Base-by-base conservation (phyloP, 2,888 invertebrate genomes). In the Lobophora halterata region DNA sequence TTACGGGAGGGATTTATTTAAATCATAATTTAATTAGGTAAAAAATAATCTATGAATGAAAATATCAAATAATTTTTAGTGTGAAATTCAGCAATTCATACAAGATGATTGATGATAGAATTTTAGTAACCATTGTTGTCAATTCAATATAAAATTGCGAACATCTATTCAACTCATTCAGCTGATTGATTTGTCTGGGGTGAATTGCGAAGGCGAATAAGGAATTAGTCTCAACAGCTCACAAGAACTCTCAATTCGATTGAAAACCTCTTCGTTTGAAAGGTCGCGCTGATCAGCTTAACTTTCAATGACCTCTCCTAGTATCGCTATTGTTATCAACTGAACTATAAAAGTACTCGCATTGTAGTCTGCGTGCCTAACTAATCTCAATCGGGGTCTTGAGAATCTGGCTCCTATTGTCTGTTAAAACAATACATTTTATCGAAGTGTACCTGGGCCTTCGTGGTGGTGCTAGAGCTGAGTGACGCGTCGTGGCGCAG, bases 301-400 rank as follows among this genome's bases (percentile, higher is more conserved):
- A 38, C 39, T 47, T 37, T 34, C 25, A 47, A 32, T 37, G 40
- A 34, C 37, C 42, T 39, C 30, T 38, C 13, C 36, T 35, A 37
- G 26, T 41, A 49, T 49, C 41, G 34, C 41, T 12, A 48, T 47
- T 46, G 44, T 52, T 49, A 49, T 48, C 44, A 41, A 33, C 33
- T 26, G 23, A 40, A 36, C 44, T 35, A 33, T 34, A 16, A 18
- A 44, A 19, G 38, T 21, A 33, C 21, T 31, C 29, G 38, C 37
- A 48, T 53, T 53, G 50, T 53, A 49, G 46, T 50, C 50, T 50
- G 40, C 34, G 38, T 32, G 31, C 37, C 41, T 43, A n/a, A n/a
- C n/a, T n/a, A 48, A 53, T 50, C 50, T 48, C 44, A 44, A 48
- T 48, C 39, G 42, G 23, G 40, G 40, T 41, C 48, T 45, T 45